Evolutionary conservation across 2,888 invertebrate species (phyloP), one percentile per base, ranked within the genome.

Genomic region (Melinaea marsaeus): DNA sequence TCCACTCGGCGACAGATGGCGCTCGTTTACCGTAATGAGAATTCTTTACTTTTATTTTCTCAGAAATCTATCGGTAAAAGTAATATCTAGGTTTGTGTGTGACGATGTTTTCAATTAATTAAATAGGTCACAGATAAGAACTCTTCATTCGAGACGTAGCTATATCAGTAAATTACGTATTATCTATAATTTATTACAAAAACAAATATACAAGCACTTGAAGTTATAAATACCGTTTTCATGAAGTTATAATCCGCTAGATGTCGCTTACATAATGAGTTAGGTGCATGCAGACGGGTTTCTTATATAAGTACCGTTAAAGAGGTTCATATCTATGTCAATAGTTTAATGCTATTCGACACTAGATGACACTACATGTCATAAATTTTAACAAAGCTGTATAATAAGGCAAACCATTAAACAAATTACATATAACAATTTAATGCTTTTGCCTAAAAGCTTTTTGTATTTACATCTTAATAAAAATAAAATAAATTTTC

Each of bases 1-100:
- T 79, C 90, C 84, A 86, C 80, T 88, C 81, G 74, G 63, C 73
- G 68, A 73, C 64, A 88, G 89, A 81, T 88, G 89, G 84, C 88
- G 83, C 70, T 84, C 71, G 57, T 37, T 46, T 55, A 65, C 61
- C 59, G 62, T 64, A 67, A 61, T 67, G 62, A 13, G 60, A 62
- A 55, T 48, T 60, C 62, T 37, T 63, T 4, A 54, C 51, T 51
- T 58, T 58, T 47, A 60, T 65, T 57, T 62, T 58, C 58, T 65
- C 56, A 42, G 32, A 42, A 59, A 37, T 13, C 33, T 37, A 6
- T 32, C 13, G 32, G n/a, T 55, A 33, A 46, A 55, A 55, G n/a
- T 51, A n/a, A 60, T 60, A 46, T 55, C 22, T 60, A n/a, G 42
- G 54, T 51, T 54, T 22, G 13, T n/a, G 55, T 32, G 9, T 32